These are phyloP conservation scores for Callimorpha dominula DNA, from an alignment of 2,888 invertebrate genomes.

Conservation along the genomic window DNA sequence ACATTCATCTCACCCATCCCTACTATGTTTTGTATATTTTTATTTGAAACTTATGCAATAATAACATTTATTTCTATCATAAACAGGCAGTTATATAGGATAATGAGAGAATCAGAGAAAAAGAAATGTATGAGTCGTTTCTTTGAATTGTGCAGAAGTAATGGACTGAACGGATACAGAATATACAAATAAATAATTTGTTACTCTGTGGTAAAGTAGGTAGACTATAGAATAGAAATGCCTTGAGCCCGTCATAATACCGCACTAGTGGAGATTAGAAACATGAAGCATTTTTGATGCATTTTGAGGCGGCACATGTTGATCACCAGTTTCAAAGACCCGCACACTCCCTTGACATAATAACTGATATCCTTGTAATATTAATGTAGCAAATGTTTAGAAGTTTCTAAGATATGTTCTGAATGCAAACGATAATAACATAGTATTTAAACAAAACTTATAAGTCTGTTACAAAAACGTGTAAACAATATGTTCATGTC, in stretches of 20 bases:
- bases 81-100: constrained; percentile 80
- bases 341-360: constrained; percentile 49
- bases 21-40: constrained; percentile 40
- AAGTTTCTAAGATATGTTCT: constrained; percentile 71
- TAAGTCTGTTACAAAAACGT: constrained; percentile 6
- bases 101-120: constrained; percentile 81
- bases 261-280: constrained; percentile 51
- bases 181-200: constrained; percentile 71
- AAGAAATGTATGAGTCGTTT: constrained; percentile 76
- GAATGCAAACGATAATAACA: constrained; percentile 75
- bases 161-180: constrained; percentile 74
- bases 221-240: constrained; percentile 60
- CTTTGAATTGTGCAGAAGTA: constrained; percentile 78
- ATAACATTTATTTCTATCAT: constrained; percentile 66
- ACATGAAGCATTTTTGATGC: constrained; percentile 66
- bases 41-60: constrained; percentile 60
- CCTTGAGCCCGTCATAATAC: constrained; percentile 49
- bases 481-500: constrained; percentile 10
- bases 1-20: not conserved
- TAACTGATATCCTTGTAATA: constrained; percentile 37
- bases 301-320: constrained; percentile 61
- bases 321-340: constrained; percentile 47
- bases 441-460: constrained; percentile 39
- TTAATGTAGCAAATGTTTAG: constrained; percentile 28
- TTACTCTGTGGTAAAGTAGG: constrained; percentile 77